Base-by-base conservation (phyloP, 2,797 vertebrate genomes). In the Gobionotothen gibberifrons region DNA sequence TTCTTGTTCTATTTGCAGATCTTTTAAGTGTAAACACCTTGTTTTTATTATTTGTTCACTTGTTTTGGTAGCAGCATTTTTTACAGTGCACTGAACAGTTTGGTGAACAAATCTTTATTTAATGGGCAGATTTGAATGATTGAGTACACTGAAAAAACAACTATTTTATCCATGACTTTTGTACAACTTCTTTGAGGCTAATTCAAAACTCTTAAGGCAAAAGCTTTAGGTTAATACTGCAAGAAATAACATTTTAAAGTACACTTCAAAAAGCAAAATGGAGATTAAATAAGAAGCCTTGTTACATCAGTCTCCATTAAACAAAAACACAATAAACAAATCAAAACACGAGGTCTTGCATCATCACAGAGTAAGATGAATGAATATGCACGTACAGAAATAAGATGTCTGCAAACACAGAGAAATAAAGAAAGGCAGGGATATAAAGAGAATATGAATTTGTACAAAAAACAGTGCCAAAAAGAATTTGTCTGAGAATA, bases 231-330 rank as follows among this genome's bases (percentile, higher is more conserved):
- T 32, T 14, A 46, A 63, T 15, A 48, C 44, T 13, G 29, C 36
- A 74, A 69, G 21, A 8, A 22, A 69, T 16, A 64, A 65, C 66
- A 29, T 60, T 56, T 60, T 12, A 67, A 78, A 80, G 60, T 47
- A 69, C 4, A 72, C 59, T 69, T 69, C 7, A 1, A 56, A 43
- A 11, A 76, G 48, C 16, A 57, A 44, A 22, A 21, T 16, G 21
- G 49, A 54, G 46, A 69, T 57, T 21, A 49, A 56, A 69, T 49
- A 62, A 61, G 70, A 74, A 56, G 10, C 4, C 16, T 4, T 3
- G 16, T 68, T 76, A 39, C 26, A 58, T 77, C 44, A 42, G 19
- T 15, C 46, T 29, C 51, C 11, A 26, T 26, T 36, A 0, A 36
- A 36, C 32, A 9, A 9, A 17, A 36, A 4, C 32, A 8, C 22